A percentile compares a stretch with the other conserved stretches of the same genome.
Conservation (phyloP, 2,113 vertebrate genomes). For the Amia ocellicauda region DNA sequence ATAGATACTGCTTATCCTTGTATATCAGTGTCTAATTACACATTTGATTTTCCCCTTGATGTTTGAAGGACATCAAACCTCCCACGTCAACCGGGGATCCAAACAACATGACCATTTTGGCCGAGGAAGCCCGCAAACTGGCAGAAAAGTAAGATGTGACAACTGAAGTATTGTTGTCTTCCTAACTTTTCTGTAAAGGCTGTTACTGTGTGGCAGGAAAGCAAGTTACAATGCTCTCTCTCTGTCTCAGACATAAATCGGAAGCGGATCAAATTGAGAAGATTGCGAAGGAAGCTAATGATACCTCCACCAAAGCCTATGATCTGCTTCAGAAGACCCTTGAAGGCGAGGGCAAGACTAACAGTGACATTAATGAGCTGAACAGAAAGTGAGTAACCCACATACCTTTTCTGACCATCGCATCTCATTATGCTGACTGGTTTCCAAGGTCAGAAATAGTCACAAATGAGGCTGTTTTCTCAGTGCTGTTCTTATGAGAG, state of each 20-base stretch:
- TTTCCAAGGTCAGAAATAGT: no score
- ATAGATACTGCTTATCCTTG: neutral
- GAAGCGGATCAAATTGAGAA: constrained; percentile 92
- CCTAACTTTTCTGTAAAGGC: neutral
- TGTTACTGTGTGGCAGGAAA: no score
- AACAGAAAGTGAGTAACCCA: constrained; percentile 80
- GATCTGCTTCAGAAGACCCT: constrained; percentile 80
- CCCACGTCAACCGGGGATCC: constrained; percentile 76
- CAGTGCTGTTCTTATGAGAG: neutral
- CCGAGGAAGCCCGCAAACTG: constrained; percentile 87
- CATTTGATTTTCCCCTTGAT: constrained; percentile 17
- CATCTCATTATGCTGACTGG: no score
- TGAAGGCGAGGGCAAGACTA: constrained; percentile 81
- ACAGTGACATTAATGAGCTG: constrained; percentile 81
- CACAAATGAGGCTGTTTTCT: neutral
- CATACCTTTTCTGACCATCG: neutral
- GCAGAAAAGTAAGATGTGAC: constrained; percentile 79
- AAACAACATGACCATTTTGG: constrained; percentile 94
- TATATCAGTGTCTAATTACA: neutral
- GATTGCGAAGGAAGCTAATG: constrained; percentile 84
- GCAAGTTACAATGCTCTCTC: neutral
- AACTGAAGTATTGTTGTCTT: neutral
- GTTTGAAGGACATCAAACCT: constrained; percentile 75
- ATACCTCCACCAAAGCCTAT: constrained; percentile 86
- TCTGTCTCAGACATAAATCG: constrained; percentile 76